Evolutionary conservation across 2,888 invertebrate species (phyloP).

Genomic region (Metalampra italica): DNA sequence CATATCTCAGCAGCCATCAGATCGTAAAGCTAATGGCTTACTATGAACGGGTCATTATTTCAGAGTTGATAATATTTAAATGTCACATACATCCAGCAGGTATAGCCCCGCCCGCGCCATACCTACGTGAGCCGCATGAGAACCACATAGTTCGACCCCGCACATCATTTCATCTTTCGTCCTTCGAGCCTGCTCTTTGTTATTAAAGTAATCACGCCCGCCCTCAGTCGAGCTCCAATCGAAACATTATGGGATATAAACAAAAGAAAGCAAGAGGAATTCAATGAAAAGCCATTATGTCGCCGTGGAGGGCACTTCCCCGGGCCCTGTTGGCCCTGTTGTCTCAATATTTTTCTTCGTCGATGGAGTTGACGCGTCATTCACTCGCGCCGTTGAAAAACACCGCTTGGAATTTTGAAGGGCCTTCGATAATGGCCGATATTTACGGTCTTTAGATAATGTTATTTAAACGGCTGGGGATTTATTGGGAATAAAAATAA

Average conservation of each 20-base stretch:
- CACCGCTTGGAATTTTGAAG: conserved; percentile 72
- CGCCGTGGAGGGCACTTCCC: conserved; percentile 65
- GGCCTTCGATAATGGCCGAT: conserved; percentile 71
- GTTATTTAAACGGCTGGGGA: conserved; percentile 60
- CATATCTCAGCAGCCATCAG: conserved; percentile 40
- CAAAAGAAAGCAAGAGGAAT: conserved; percentile 76
- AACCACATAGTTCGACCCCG: conserved; percentile 59
- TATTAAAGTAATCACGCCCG: conserved; percentile 76
- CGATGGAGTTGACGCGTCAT: conserved; percentile 72
- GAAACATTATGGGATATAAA: conserved; percentile 78
- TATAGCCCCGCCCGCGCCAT: conserved; percentile 45
- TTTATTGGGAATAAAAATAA: conserved; percentile 58
- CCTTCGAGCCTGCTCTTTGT: conserved; percentile 73
- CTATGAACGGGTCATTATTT: conserved; percentile 68
- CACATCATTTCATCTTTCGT: conserved; percentile 70
- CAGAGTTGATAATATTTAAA: conserved; percentile 65
- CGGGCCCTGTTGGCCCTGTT: conserved; percentile 40
- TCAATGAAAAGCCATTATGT: conserved; percentile 78
- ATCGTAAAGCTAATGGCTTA: conserved; percentile 50
- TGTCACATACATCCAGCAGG: conserved; percentile 57
- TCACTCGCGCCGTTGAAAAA: conserved; percentile 65
- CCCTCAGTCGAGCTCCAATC: conserved; percentile 73
- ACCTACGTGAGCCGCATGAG: conserved; percentile 75
- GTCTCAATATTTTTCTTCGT: conserved; percentile 78
- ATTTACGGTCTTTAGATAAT: conserved; percentile 74